Evolutionary conservation across 1,140 invertebrate species (phyloP), one percentile per base, ranked within the genome.

Genomic region (Campoletis sonorensis): DNA sequence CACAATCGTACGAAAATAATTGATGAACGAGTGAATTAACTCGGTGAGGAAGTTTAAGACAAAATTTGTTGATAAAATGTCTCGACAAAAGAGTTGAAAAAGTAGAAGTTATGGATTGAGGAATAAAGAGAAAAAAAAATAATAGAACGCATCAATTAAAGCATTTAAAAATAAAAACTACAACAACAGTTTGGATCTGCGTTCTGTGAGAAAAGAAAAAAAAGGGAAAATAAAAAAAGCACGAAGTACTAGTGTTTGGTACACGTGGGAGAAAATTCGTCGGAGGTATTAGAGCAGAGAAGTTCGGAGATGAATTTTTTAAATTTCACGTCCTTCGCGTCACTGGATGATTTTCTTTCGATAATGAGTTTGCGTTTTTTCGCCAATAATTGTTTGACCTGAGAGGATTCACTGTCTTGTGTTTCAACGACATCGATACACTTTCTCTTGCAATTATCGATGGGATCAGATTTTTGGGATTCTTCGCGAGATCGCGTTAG

Each of bases 401-500:
- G 54, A n/a, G 87, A 77, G n/a, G 45, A 61, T 16, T 81, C 83
- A 23, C 85, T 81, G 16, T 85, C 84, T 21, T 83, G 80, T 10
- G 81, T 49, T 80, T 81, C 85, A 7, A 89, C 85, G 27, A 88
- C 86, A 77, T 90, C 89, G 33, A 88, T 84, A 30, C 87, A 88
- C 72, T 89, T 90, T 79, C 88, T 81, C 68, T 91, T 91, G 16
- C 88, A 88, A 83, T 51, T 85, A 37, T 92, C 87, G 54, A 89
- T 87, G 2, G 85, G 30, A 78, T 91, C 87, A 68, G 86, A 40
- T 58, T 88, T 89, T 82, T 89, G 88, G 0, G 87, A 82, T 77
- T 93, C 92, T 71, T 94, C 93, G 26, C 92, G 89, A 0, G 93
- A 90, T 13, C 91, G 88, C 70, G 92, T 91, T 15, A 93, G 83